Evolutionary conservation across 2,888 invertebrate species (phyloP).

Genomic region (Argyresthia goedartella): DNA sequence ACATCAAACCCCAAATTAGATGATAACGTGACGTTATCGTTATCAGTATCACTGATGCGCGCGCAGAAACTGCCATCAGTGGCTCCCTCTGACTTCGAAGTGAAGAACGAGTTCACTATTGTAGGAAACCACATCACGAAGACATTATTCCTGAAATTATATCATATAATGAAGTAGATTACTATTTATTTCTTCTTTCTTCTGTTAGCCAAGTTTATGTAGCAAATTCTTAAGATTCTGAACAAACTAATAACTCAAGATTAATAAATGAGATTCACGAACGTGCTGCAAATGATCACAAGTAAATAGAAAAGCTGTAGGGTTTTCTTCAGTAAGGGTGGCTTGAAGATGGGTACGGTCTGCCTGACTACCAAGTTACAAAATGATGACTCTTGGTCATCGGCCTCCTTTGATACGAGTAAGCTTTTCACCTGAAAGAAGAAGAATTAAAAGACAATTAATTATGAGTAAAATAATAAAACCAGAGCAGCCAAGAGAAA

Average conservation of each 20-base stretch:
- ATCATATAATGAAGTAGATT: background rate
- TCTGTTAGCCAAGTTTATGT: background rate
- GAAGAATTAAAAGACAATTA: background rate
- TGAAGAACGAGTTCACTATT: constrained; percentile 57
- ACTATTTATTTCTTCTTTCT: background rate
- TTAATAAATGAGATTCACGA: constrained; percentile 22
- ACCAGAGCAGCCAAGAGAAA: too few relatives aligned
- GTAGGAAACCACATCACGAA: constrained; percentile 66
- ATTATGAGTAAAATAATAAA: too few relatives aligned
- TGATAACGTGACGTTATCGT: constrained; percentile 14
- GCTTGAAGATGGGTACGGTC: constrained; percentile 59
- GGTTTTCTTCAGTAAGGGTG: constrained; percentile 62
- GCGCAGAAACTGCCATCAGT: constrained; percentile 29
- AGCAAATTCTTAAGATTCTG: too few relatives aligned
- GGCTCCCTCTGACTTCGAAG: constrained; percentile 16
- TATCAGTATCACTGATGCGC: constrained; percentile 15
- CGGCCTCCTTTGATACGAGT: constrained; percentile 7
- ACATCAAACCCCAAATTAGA: constrained; percentile 15
- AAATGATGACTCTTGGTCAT: constrained; percentile 21
- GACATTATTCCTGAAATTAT: constrained; percentile 45
- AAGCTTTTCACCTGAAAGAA: constrained; percentile 25
- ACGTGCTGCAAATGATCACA: constrained; percentile 73
- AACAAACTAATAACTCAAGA: background rate
- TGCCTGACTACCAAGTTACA: constrained; percentile 52
- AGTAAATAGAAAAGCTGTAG: constrained; percentile 63